A percentile compares a stretch with the other conserved stretches of the same genome.
Conservation (phyloP, 2,797 vertebrate species). For the Tragelaphus oryx region DNA sequence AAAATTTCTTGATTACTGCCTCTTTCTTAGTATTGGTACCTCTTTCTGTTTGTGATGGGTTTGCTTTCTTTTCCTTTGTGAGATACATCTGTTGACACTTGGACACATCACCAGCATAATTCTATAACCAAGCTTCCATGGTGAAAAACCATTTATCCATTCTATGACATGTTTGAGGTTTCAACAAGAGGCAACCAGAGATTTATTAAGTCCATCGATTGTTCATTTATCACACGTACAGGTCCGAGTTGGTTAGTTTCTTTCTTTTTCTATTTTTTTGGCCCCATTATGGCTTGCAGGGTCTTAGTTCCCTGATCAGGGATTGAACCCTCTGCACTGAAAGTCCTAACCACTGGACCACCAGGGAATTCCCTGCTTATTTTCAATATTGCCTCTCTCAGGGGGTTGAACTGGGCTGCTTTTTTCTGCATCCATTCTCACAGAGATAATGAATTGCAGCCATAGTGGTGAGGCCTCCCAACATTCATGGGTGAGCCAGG, state of each 20-base stretch:
- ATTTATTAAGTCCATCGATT: constrained; percentile 55
- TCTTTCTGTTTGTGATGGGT: neutral
- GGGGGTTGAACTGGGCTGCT: neutral
- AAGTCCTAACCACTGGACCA: neutral
- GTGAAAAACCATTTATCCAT: constrained; percentile 38
- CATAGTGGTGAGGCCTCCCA: neutral
- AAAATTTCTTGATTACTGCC: neutral
- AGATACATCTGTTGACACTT: neutral
- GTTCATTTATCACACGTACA: constrained; percentile 38
- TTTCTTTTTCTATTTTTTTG: neutral
- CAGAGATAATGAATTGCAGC: neutral
- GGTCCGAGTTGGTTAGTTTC: neutral
- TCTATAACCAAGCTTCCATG: neutral
- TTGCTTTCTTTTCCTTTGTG: neutral
- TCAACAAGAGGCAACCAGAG: constrained; percentile 15
- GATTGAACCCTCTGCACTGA: neutral
- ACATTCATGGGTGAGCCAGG: neutral
- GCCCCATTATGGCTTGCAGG: neutral
- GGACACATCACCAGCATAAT: constrained; percentile 11
- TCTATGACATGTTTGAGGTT: constrained; percentile 30
- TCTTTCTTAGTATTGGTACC: neutral
- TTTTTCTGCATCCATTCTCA: neutral
- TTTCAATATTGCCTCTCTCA: constrained; percentile 1
- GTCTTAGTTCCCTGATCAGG: neutral
- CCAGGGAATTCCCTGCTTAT: neutral